A percentile compares a stretch with the other conserved stretches of the same genome.
Conservation (phyloP, 2,113 vertebrate genomes). For the Isichthys henryi region DNA sequence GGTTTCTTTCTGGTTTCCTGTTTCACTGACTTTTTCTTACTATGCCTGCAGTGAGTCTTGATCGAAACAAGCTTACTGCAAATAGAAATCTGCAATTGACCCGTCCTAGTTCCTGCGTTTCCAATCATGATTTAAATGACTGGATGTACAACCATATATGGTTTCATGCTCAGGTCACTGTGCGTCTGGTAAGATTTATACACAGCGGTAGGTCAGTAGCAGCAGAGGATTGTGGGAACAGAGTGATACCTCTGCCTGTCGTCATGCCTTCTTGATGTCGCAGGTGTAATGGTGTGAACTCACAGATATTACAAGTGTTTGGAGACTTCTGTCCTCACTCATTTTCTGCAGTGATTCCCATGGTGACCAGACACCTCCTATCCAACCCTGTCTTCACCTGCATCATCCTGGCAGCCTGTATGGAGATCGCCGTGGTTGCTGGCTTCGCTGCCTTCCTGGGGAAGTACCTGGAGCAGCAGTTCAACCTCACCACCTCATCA, state of each 20-base stretch:
- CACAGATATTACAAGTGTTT: background rate
- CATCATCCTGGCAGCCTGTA: conserved; percentile 89
- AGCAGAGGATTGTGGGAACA: background rate
- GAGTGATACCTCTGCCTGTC: background rate
- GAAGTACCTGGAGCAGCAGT: conserved; percentile 97
- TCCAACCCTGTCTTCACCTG: conserved; percentile 97
- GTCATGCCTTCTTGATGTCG: background rate
- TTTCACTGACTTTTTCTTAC: background rate
- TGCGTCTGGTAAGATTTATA: background rate
- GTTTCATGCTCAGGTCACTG: background rate
- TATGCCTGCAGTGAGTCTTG: background rate
- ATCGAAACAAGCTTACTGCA: background rate
- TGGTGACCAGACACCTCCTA: conserved; percentile 90
- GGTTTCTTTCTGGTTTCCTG: background rate
- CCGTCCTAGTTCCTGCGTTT: background rate
- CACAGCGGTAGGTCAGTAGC: background rate
- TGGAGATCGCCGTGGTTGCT: conserved; percentile 94
- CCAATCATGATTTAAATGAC: background rate
- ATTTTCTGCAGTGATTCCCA: conserved; percentile 78
- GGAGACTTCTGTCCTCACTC: background rate
- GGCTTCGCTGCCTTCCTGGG: conserved; percentile 92
- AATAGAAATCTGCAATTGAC: background rate
- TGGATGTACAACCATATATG: background rate
- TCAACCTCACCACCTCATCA: conserved; percentile 92
- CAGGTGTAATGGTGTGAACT: background rate